A percentile compares a stretch with the other conserved stretches of the same genome.
Evolutionary conservation across 2,113 vertebrate species (phyloP).

Genomic region (Cephalopterus ornatus): DNA sequence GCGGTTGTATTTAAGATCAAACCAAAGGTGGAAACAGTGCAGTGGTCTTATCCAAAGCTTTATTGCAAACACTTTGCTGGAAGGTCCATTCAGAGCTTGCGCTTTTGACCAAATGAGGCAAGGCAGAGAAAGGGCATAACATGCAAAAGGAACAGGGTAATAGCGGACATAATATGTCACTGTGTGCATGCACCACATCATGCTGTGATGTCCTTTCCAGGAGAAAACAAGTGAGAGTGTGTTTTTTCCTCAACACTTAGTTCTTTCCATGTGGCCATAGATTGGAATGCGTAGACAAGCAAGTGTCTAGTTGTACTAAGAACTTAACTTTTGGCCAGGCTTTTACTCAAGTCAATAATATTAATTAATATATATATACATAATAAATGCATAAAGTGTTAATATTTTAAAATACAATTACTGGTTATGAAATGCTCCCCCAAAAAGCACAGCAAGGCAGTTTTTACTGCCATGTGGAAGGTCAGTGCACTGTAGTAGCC

Average conservation of each 20-base stretch:
- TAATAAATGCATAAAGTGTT: background rate
- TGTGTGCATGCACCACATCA: fast-evolving
- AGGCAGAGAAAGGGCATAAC: background rate
- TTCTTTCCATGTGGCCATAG: background rate
- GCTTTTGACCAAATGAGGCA: background rate
- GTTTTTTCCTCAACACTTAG: background rate
- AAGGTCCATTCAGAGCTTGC: background rate
- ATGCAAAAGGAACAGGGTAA: background rate
- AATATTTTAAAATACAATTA: background rate
- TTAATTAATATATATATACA: background rate
- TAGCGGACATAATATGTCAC: background rate
- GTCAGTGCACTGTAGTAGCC: background rate
- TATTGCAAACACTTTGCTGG: background rate
- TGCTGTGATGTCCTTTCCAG: background rate
- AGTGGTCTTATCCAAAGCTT: background rate
- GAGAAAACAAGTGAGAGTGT: background rate
- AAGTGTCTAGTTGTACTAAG: background rate
- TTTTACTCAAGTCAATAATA: background rate
- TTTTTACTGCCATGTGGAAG: background rate
- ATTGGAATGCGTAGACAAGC: background rate
- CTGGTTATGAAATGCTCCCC: background rate
- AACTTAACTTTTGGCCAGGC: background rate
- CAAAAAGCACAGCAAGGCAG: background rate
- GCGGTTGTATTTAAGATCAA: background rate
- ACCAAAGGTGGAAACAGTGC: background rate